These are phyloP conservation scores for Thymelicus acteon DNA, from an alignment of 2,888 invertebrate genomes.

Conservation along the genomic window DNA sequence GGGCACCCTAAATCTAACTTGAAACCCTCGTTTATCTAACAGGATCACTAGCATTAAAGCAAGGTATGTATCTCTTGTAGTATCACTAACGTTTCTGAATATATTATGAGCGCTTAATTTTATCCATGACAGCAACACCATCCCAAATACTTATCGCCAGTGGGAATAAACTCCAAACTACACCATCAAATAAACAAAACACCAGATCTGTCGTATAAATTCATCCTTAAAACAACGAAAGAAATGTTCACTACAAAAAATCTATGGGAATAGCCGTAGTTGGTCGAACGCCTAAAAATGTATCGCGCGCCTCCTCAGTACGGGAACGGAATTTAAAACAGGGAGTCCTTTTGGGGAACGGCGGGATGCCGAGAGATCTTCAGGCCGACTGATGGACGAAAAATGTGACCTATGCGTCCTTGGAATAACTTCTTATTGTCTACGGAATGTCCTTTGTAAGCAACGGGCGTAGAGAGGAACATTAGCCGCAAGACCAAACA, in stretches of 20 bases:
- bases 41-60: no score
- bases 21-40: no score
- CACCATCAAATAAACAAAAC: conserved; percentile 25
- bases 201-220: conserved; percentile 44
- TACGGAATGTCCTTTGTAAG: conserved; percentile 13
- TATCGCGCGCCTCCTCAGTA: conserved; percentile 66
- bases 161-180: not conserved
- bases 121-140: not conserved
- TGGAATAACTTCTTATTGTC: conserved; percentile 40
- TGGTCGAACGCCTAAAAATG: conserved; percentile 75
- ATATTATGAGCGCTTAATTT: not conserved
- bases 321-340: conserved; percentile 80
- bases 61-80: no score
- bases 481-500: conserved; percentile 2
- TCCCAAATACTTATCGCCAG: not conserved
- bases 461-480: not conserved
- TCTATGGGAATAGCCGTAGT: conserved; percentile 65
- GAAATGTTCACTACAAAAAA: conserved; percentile 55
- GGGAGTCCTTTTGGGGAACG: conserved; percentile 69
- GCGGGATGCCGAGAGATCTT: conserved; percentile 50
- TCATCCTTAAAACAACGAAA: conserved; percentile 52
- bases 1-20: no score
- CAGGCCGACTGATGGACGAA: conserved; percentile 51
- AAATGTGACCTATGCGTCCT: conserved; percentile 48
- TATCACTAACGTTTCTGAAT: not conserved